Evolutionary conservation across 2,797 vertebrate species (phyloP).

Genomic region (Cyclopterus lumpus): DNA sequence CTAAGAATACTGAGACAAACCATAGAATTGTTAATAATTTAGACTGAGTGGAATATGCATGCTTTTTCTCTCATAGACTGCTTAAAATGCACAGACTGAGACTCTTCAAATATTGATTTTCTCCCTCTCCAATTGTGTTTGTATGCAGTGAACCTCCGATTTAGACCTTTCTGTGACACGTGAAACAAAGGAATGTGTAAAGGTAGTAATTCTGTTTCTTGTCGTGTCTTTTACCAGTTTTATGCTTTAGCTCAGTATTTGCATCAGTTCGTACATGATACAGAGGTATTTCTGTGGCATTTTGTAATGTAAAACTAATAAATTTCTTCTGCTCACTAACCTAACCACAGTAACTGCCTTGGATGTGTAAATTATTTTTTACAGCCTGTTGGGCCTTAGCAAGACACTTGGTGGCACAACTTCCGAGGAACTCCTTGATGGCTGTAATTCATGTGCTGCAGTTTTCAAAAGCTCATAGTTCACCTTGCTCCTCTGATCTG

Average conservation of each 20-base stretch:
- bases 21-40: slow-evolving; percentile 86
- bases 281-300: slow-evolving; percentile 37
- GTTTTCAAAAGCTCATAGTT: slow-evolving; percentile 78
- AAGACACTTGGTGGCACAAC: slow-evolving; percentile 56
- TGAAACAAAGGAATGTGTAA: slow-evolving; percentile 48
- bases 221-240: background rate
- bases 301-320: slow-evolving; percentile 52
- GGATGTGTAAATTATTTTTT: slow-evolving; percentile 71
- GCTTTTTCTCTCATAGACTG: slow-evolving; percentile 79
- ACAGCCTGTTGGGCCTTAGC: slow-evolving; percentile 60
- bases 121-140: slow-evolving; percentile 60
- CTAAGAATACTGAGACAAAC: slow-evolving; percentile 50
- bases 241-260: slow-evolving; percentile 27
- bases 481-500: slow-evolving; percentile 76
- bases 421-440: slow-evolving; percentile 66
- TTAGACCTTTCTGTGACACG: slow-evolving; percentile 38
- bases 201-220: slow-evolving; percentile 25
- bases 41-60: slow-evolving; percentile 75
- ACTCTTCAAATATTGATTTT: slow-evolving; percentile 94
- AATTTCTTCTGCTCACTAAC: slow-evolving; percentile 60
- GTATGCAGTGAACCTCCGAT: slow-evolving; percentile 57
- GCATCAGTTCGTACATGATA: slow-evolving; percentile 25
- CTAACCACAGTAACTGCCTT: slow-evolving; percentile 61
- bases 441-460: slow-evolving; percentile 67
- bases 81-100: slow-evolving; percentile 89